These are phyloP conservation scores for Clarias batrachus DNA, from an alignment of 2,113 vertebrate genomes.

Conservation along the genomic window DNA sequence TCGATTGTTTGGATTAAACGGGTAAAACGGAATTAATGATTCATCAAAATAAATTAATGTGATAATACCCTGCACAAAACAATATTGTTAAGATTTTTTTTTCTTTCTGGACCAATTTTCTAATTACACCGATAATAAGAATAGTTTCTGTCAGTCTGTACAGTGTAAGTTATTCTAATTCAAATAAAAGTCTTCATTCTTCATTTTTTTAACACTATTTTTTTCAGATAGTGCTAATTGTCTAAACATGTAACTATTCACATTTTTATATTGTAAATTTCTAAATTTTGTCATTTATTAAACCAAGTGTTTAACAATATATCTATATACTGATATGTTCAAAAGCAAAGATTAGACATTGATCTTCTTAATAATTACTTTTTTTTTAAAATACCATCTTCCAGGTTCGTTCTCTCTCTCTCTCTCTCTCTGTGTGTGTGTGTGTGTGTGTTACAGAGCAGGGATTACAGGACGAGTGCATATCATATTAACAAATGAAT, in stretches of 20 bases:
- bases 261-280: not conserved
- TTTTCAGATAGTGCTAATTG: not conserved
- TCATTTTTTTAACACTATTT: not conserved
- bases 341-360: conserved; percentile 22
- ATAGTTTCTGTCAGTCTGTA: not conserved
- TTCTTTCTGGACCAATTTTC: not conserved
- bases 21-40: not conserved
- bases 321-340: not conserved
- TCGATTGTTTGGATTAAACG: not conserved
- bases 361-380: not conserved
- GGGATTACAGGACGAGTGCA: conserved; percentile 34
- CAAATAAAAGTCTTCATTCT: not conserved
- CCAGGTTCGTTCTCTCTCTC: conserved; percentile 33
- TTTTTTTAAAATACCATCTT: not conserved
- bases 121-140: not conserved
- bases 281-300: not conserved
- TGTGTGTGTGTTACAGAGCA: conserved; percentile 39
- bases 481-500: conserved; percentile 19
- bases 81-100: no score
- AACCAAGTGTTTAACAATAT: not conserved
- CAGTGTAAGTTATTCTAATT: not conserved
- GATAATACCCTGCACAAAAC: not conserved
- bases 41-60: not conserved
- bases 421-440: conserved; percentile 22
- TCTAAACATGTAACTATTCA: not conserved